Evolutionary conservation across 2,113 vertebrate species (phyloP).

Genomic region (Bathybates hornii): DNA sequence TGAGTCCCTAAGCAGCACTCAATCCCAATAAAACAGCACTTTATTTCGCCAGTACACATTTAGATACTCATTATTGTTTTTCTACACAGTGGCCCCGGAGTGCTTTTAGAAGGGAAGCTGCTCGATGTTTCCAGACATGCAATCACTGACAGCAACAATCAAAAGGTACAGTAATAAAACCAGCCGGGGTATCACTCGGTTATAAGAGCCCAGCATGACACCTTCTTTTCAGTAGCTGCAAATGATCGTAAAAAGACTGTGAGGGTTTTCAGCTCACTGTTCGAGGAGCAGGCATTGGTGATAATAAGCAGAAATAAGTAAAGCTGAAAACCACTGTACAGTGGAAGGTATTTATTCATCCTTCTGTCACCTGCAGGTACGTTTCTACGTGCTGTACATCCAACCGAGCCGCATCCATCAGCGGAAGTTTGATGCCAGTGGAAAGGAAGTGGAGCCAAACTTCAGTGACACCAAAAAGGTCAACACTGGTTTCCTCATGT

Average conservation of each 20-base stretch:
- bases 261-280: not conserved
- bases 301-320: not conserved
- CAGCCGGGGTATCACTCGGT: not conserved
- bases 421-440: slow-evolving; percentile 75
- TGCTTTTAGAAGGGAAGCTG: slow-evolving; percentile 79
- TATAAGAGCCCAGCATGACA: not conserved
- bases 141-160: slow-evolving; percentile 66
- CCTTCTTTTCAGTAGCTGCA: not conserved
- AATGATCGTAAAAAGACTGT: not conserved
- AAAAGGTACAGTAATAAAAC: slow-evolving; percentile 67
- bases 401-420: slow-evolving; percentile 72
- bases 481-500: slow-evolving; percentile 85
- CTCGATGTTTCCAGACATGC: slow-evolving; percentile 79
- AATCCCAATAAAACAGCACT: not conserved
- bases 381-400: slow-evolving; percentile 79
- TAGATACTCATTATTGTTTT: not conserved
- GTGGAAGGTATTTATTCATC: not conserved
- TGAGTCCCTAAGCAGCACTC: not conserved
- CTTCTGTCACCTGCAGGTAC: slow-evolving; percentile 56
- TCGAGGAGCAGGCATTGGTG: accelerated
- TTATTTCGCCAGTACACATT: not conserved
- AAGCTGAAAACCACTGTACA: not conserved
- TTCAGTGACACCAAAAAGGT: slow-evolving; percentile 82
- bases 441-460: slow-evolving; percentile 83
- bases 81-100: slow-evolving; percentile 68